phyloP scores from a whole-genome alignment of 1,140 invertebrate species.

The Coenobita brevimanus region DNA sequence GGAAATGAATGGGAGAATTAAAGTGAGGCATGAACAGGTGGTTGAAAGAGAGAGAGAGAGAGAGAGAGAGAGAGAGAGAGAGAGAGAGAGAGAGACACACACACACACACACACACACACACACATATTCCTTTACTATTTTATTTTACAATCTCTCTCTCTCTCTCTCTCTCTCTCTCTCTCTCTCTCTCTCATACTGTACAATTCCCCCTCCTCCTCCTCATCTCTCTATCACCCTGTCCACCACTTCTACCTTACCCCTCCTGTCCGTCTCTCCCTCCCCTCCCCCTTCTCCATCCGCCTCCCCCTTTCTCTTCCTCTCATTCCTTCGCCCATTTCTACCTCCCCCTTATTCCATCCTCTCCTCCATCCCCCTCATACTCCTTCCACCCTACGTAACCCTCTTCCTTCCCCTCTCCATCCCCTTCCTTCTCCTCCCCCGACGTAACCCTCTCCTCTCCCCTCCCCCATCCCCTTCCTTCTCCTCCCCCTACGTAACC shows the following conservation, averaged over 20 bases:
- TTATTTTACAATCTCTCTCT: background rate
- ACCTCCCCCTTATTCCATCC: background rate
- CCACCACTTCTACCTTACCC: no score
- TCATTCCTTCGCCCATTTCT: background rate
- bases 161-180: slow-evolving; percentile 19
- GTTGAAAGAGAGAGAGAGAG: no score
- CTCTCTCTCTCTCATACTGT: background rate
- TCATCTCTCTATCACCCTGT: background rate
- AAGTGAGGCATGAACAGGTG: no score
- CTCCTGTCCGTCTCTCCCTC: background rate
- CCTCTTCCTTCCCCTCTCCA: no score
- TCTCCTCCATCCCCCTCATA: background rate
- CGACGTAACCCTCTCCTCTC: background rate
- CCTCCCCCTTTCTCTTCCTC: background rate
- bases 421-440: background rate
- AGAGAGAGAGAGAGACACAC: background rate
- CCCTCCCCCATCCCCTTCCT: background rate
- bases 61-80: no score
- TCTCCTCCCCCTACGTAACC: background rate
- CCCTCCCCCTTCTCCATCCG: background rate
- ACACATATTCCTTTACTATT: no score
- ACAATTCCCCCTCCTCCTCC: background rate
- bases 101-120: background rate
- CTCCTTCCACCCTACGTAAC: background rate
- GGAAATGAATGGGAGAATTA: no score